These are phyloP conservation scores for Phengaris arion DNA, from an alignment of 2,888 invertebrate species.

Conservation along the genomic window DNA sequence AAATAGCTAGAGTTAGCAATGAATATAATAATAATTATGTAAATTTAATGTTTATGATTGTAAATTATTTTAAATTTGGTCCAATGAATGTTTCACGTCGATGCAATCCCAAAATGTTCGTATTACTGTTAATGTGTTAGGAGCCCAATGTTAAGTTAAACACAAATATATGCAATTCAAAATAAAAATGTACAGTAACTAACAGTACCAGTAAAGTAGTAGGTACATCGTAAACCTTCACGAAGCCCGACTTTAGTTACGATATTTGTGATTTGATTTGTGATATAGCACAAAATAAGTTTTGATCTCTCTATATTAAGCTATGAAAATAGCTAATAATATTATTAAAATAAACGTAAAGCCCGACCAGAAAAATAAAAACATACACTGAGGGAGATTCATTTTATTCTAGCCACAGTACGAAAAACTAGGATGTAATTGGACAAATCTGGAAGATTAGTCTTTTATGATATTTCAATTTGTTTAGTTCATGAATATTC, in stretches of 20 bases:
- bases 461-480: too few relatives aligned
- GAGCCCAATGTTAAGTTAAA: conserved; percentile 40
- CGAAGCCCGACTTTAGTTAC: conserved; percentile 37
- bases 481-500: too few relatives aligned
- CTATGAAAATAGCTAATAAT: conserved; percentile 6
- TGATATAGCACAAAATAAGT: conserved; percentile 29
- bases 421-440: too few relatives aligned
- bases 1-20: conserved; percentile 30
- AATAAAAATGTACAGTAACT: conserved; percentile 27
- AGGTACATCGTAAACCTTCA: conserved; percentile 13
- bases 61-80: background rate
- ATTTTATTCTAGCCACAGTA: background rate
- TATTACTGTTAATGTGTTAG: conserved; percentile 31
- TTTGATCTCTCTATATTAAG: conserved; percentile 16
- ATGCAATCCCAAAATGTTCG: conserved; percentile 15
- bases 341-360: background rate
- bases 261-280: conserved; percentile 13
- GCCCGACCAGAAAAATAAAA: background rate
- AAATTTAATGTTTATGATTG: background rate
- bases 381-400: background rate
- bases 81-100: conserved; percentile 26
- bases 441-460: too few relatives aligned
- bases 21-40: conserved; percentile 15
- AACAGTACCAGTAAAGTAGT: background rate
- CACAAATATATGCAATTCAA: conserved; percentile 35